A percentile compares a stretch with the other conserved stretches of the same genome.
Conservation (phyloP, 1,140 invertebrate species). For the Pomacea maculata region DNA sequence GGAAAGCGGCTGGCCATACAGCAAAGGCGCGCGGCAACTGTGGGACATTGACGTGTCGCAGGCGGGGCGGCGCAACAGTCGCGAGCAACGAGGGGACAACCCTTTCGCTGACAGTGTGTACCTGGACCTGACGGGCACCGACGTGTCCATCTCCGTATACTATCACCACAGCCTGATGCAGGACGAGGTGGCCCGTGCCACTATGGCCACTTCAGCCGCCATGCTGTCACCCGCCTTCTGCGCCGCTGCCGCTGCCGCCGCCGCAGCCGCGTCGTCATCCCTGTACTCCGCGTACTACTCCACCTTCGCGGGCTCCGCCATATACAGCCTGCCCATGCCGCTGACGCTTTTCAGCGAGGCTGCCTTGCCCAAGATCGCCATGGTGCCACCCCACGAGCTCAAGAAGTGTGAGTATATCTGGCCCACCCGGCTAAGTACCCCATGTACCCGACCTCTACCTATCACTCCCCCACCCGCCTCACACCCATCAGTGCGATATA, state of each 20-base stretch:
- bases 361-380: conserved; percentile 48
- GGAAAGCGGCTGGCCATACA: conserved; percentile 26
- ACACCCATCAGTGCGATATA: too few relatives aligned
- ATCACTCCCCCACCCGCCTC: neutral
- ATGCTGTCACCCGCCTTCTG: conserved; percentile 7
- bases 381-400: conserved; percentile 58
- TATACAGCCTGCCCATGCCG: conserved; percentile 19
- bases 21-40: conserved; percentile 37
- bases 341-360: conserved; percentile 42
- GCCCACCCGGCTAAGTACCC: neutral
- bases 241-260: conserved; percentile 28
- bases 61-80: conserved; percentile 27
- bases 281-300: conserved; percentile 22
- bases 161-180: conserved; percentile 50
- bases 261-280: conserved; percentile 19
- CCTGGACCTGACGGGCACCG: conserved; percentile 61
- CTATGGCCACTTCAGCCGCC: conserved; percentile 26
- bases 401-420: conserved; percentile 56
- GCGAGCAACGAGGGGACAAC: conserved; percentile 19
- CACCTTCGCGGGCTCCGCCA: neutral
- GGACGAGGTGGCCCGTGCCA: conserved; percentile 22
- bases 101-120: conserved; percentile 53
- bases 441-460: neutral
- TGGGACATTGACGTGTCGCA: conserved; percentile 49
- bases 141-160: conserved; percentile 57